Base-by-base conservation (phyloP, 2,113 vertebrate species). In the Strigops habroptila region DNA sequence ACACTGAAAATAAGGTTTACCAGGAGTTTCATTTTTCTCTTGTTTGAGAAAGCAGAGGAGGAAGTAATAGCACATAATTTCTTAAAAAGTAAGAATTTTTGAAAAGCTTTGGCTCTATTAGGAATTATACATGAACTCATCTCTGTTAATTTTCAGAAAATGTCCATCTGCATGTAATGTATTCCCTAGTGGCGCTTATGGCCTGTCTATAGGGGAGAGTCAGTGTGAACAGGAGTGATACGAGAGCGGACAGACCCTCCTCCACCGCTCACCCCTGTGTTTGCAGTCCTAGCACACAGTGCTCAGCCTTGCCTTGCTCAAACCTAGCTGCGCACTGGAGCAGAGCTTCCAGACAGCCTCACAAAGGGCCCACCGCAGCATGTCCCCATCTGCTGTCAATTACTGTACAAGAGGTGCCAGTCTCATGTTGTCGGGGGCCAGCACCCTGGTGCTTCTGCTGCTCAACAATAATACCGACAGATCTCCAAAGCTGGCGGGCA, bases 231-330 rank as follows among this genome's bases (percentile, higher is more conserved):
- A 17, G 67, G 21, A 62, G 31, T 0, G 0, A 69, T 23, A 44
- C 0, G 2, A 69, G 60, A 67, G 8, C 0, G 0, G 41, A 22
- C 18, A 4, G 12, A n/a, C 7, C 18, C n/a, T 76, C 9, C 75
- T 74, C 24, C 69, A 44, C 14, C 1, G 1, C 43, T 55, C 1
- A 1, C 27, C 30, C 35, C 39, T 14, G 10, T 28, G 8, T 65
- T 19, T 77, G 35, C 39, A 74, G 64, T 21, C 23, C 52, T 35
- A 53, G 43, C 16, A 4, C 2, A 0, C 39, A 7, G 41, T 3
- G 1, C 30, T 52, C 39, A 60, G 51, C 48, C 33, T 30, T 43
- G 49, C 30, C 37, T 35, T 55, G 23, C 57, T 67, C 48, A 67
- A 39, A 59, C 31, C 41, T 39, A 33, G 46, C 55, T 11, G 3